Evolutionary conservation across 2,888 invertebrate genomes (phyloP).

Genomic region (Malthinus flaveolus): DNA sequence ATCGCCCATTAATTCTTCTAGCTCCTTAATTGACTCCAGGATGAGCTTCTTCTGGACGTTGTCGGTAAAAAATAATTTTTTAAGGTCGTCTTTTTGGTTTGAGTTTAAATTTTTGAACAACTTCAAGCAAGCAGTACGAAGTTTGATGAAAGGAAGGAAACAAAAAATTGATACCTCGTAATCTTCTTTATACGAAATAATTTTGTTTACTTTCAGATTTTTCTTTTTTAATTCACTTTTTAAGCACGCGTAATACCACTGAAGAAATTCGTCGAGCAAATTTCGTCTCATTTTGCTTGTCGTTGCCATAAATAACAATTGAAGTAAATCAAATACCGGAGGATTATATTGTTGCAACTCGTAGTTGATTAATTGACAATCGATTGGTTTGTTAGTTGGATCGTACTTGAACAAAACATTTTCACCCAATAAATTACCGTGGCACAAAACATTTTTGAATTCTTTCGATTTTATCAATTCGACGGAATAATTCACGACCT

Average conservation of each 20-base stretch:
- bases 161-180: background rate
- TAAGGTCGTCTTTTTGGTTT: background rate
- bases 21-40: slow-evolving; percentile 6
- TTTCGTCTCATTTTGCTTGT: background rate
- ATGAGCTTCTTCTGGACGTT: background rate
- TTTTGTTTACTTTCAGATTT: slow-evolving; percentile 8
- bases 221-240: background rate
- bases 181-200: slow-evolving; percentile 8
- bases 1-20: slow-evolving; percentile 9
- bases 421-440: background rate
- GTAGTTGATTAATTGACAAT: slow-evolving; percentile 22
- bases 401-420: slow-evolving; percentile 1
- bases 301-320: background rate
- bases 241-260: slow-evolving; percentile 3
- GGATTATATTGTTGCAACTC: slow-evolving; percentile 19
- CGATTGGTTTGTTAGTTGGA: background rate
- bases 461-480: background rate
- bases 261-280: slow-evolving; percentile 13
- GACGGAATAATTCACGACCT: background rate
- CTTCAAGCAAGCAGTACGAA: background rate
- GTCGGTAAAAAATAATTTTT: too few species aligned
- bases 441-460: background rate
- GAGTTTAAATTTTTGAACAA: background rate
- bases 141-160: background rate
- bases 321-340: slow-evolving; percentile 17